Conservation (phyloP, 2,797 vertebrate species). For the Hydrocynus forskahlii region DNA sequence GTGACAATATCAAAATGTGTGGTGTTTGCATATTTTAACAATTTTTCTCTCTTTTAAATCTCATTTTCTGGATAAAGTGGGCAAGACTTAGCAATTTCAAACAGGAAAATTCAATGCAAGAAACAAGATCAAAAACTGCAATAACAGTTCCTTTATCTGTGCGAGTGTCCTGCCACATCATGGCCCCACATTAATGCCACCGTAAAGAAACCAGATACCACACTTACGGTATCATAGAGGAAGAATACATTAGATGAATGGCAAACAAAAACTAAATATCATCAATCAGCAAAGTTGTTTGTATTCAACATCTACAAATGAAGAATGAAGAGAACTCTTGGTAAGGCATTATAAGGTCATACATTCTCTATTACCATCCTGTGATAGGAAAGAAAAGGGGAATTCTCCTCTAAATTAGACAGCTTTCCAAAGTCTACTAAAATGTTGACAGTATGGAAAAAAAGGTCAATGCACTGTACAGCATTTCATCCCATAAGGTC, state of each 20-base stretch:
- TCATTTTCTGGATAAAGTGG: slow-evolving; percentile 6
- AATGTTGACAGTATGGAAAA: slow-evolving; percentile 36
- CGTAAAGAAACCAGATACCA: slow-evolving; percentile 19
- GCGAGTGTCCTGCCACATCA: slow-evolving; percentile 17
- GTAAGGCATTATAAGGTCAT: slow-evolving; percentile 40
- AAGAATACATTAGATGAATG: slow-evolving; percentile 31
- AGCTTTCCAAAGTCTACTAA: slow-evolving; percentile 29
- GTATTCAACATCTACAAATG: slow-evolving; percentile 35
- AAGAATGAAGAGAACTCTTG: slow-evolving; percentile 31
- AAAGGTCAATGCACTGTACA: slow-evolving; percentile 40
- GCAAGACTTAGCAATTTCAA: slow-evolving; percentile 16
- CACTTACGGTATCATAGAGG: slow-evolving; percentile 20
- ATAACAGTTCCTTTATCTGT: slow-evolving; percentile 14
- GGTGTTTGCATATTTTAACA: not conserved
- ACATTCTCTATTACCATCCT: slow-evolving; percentile 10
- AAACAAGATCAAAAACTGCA: slow-evolving; percentile 37
- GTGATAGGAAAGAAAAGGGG: slow-evolving; percentile 3
- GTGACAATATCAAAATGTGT: slow-evolving; percentile 30
- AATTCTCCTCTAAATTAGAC: slow-evolving; percentile 16
- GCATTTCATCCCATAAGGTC: slow-evolving; percentile 33
- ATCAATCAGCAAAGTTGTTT: slow-evolving; percentile 15
- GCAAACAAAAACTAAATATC: slow-evolving; percentile 35
- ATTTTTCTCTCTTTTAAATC: slow-evolving; percentile 10
- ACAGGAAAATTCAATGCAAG: slow-evolving; percentile 8
- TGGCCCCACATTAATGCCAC: slow-evolving; percentile 12